phyloP scores from a whole-genome alignment of 2,113 vertebrate genomes.

The Aptenodytes patagonicus region DNA sequence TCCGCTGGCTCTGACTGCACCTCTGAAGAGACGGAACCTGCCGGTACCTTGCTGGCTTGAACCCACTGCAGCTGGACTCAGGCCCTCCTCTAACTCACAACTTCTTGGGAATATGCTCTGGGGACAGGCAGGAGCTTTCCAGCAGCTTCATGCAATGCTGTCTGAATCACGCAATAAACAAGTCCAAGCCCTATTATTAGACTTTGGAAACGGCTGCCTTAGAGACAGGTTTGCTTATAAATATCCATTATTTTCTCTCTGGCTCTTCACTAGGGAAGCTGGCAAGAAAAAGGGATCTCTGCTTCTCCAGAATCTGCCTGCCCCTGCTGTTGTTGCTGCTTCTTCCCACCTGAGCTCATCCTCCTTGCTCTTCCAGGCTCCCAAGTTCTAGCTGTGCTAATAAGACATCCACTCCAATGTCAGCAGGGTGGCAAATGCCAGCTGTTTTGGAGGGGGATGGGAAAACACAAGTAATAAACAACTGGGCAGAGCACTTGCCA shows the following conservation, averaged over 20 bases:
- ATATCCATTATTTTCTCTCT: neutral
- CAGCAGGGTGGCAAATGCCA: neutral
- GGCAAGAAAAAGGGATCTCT: neutral
- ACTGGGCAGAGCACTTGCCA: neutral
- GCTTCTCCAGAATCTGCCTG: neutral
- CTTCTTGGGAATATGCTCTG: neutral
- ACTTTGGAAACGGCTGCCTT: constrained; percentile 46
- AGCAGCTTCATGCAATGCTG: constrained; percentile 2
- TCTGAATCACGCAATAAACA: neutral
- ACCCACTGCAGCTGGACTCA: neutral
- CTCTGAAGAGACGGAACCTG: neutral
- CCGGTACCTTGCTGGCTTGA: neutral
- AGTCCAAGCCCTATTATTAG: constrained; percentile 43
- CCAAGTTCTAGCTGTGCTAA: neutral
- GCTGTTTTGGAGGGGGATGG: neutral
- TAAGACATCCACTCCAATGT: neutral
- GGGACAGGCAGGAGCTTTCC: neutral
- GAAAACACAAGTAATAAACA: neutral
- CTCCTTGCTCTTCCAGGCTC: neutral
- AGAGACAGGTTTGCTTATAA: constrained; percentile 43
- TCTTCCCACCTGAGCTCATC: neutral
- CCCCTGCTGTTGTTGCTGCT: neutral
- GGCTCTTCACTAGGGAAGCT: neutral
- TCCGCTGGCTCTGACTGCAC: neutral
- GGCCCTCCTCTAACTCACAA: neutral